Conservation (phyloP, 2,113 vertebrate species). For the Syrrhaptes paradoxus region DNA sequence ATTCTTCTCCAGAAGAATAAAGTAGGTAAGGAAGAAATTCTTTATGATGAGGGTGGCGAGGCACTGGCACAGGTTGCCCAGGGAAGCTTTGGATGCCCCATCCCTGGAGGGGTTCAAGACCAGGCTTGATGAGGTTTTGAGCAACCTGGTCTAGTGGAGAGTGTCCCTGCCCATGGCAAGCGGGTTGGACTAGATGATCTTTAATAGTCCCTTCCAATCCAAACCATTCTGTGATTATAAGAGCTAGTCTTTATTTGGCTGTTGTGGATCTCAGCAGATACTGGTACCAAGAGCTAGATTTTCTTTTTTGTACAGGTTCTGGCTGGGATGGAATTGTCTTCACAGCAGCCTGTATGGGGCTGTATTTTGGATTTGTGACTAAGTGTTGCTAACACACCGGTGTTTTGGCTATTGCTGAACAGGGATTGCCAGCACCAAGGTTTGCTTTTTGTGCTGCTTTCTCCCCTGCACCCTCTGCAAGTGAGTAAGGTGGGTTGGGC, state of each 20-base stretch:
- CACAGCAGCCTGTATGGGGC: not conserved
- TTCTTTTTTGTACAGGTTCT: not conserved
- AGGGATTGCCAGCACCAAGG: not conserved
- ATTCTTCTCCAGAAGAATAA: not conserved
- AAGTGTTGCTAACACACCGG: not conserved
- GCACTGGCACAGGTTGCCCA: not conserved
- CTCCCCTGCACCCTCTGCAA: fast-evolving
- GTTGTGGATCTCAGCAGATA: not conserved
- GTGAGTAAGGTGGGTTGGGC: not conserved
- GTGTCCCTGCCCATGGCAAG: not conserved
- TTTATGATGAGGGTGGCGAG: not conserved
- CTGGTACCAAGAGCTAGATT: not conserved
- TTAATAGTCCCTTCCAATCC: not conserved
- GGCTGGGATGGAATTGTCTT: not conserved
- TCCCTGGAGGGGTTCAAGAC: not conserved
- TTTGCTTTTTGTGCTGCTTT: not conserved
- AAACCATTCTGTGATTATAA: not conserved
- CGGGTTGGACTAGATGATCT: not conserved
- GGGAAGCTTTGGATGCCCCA: no score
- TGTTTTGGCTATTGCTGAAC: not conserved
- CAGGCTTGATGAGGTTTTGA: not conserved
- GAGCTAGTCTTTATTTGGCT: not conserved
- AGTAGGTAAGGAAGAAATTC: not conserved
- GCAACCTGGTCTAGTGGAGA: not conserved
- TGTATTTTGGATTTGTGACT: not conserved